Evolutionary conservation across 2,888 invertebrate species (phyloP).

Genomic region (Euproctis similis): DNA sequence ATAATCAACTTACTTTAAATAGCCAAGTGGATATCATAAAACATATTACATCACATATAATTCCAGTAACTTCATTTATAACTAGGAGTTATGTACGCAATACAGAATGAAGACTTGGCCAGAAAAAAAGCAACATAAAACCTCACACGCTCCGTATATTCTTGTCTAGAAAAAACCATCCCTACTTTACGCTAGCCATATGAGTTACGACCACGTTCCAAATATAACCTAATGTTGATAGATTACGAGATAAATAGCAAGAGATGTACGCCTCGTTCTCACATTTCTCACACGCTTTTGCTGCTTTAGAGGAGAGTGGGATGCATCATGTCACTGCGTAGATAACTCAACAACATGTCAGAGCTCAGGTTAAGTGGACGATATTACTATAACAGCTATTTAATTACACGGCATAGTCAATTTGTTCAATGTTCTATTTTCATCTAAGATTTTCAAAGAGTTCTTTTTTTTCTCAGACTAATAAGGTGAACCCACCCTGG

Average conservation of each 20-base stretch:
- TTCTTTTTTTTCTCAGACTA: too few relatives aligned
- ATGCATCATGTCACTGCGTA: background rate
- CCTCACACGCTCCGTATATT: background rate
- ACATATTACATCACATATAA: too few relatives aligned
- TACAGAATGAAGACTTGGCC: background rate
- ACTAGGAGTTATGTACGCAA: background rate
- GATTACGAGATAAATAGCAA: slow-evolving; percentile 21
- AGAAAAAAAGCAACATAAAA: background rate
- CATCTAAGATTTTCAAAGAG: too few relatives aligned
- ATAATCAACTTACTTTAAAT: too few relatives aligned
- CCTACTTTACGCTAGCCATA: slow-evolving; percentile 1
- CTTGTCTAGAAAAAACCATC: background rate
- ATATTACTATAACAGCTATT: too few relatives aligned
- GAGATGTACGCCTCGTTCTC: slow-evolving; percentile 12
- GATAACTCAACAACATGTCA: background rate
- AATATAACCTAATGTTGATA: slow-evolving; percentile 14
- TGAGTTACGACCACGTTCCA: slow-evolving; percentile 5
- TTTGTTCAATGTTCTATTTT: too few relatives aligned
- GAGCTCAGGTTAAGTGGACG: background rate
- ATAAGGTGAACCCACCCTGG: too few relatives aligned
- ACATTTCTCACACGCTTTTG: too few relatives aligned
- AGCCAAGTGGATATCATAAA: too few relatives aligned
- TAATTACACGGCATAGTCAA: too few relatives aligned
- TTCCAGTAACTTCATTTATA: background rate
- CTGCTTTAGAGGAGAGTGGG: slow-evolving; percentile 4